Evolutionary conservation across 2,888 invertebrate species (phyloP).

Genomic region (Dasypogon diadema): DNA sequence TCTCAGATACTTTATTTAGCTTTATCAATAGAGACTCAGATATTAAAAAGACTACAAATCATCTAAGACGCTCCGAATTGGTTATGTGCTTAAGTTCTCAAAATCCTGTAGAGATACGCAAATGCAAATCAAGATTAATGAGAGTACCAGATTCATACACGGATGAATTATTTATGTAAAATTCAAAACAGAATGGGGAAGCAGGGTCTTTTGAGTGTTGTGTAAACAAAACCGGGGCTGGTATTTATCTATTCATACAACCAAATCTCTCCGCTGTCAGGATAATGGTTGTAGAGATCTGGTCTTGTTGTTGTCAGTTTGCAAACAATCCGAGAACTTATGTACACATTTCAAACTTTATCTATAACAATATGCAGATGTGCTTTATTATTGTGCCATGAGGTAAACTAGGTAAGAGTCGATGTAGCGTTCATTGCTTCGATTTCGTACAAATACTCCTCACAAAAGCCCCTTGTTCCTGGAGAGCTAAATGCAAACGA

Average conservation of each 20-base stretch:
- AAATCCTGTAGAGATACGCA: slow-evolving; percentile 33
- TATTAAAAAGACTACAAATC: slow-evolving; percentile 38
- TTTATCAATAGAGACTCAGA: slow-evolving; percentile 10
- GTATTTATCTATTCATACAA: slow-evolving; percentile 48
- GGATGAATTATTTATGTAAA: slow-evolving; percentile 52
- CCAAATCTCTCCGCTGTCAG: slow-evolving; percentile 40
- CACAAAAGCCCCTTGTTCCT: slow-evolving; percentile 7
- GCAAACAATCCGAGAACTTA: slow-evolving; percentile 51
- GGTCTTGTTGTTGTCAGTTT: slow-evolving; percentile 48
- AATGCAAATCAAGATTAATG: slow-evolving; percentile 51
- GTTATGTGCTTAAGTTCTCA: slow-evolving; percentile 32
- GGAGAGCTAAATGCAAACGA: background rate
- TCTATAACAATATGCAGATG: slow-evolving; percentile 48
- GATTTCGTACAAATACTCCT: slow-evolving; percentile 17
- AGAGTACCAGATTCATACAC: slow-evolving; percentile 47
- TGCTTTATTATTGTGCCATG: slow-evolving; percentile 22
- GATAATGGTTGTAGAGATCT: slow-evolving; percentile 46
- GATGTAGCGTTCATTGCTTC: slow-evolving; percentile 1
- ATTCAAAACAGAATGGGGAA: slow-evolving; percentile 45
- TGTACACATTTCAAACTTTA: slow-evolving; percentile 48
- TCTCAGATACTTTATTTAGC: background rate
- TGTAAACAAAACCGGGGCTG: slow-evolving; percentile 41
- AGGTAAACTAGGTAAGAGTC: slow-evolving; percentile 10
- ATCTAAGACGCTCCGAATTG: slow-evolving; percentile 44
- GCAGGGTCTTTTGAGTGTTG: slow-evolving; percentile 48